phyloP scores from a whole-genome alignment of 2,888 invertebrate species.

The Entomobrya multifasciata region DNA sequence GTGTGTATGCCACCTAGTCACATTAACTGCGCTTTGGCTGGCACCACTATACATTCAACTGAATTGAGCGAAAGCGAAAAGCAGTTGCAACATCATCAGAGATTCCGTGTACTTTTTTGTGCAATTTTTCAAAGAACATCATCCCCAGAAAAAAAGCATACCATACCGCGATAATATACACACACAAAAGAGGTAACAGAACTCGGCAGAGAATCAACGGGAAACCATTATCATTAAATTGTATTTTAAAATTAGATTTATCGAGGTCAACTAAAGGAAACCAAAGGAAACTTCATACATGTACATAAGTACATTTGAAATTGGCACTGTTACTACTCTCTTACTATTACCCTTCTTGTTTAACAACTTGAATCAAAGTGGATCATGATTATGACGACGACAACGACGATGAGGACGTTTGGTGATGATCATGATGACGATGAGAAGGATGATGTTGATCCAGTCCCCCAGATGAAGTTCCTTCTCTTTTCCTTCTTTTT shows the following conservation, averaged over 20 bases:
- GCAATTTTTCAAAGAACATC: not conserved
- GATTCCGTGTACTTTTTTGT: too few relatives aligned
- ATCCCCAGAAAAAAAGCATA: not conserved
- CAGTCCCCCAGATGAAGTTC: slow-evolving; percentile 24
- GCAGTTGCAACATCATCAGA: too few relatives aligned
- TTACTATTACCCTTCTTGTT: not conserved
- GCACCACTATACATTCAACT: too few relatives aligned
- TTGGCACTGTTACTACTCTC: slow-evolving; percentile 30
- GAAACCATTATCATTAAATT: slow-evolving; percentile 74
- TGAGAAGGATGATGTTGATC: not conserved
- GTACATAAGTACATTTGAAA: slow-evolving; percentile 40
- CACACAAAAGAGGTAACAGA: slow-evolving; percentile 7
- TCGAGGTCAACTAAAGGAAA: slow-evolving; percentile 46
- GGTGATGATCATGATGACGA: not conserved
- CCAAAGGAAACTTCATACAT: not conserved
- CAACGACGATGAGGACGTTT: not conserved
- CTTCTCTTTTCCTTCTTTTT: not conserved
- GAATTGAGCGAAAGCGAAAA: too few relatives aligned
- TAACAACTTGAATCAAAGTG: slow-evolving; percentile 20
- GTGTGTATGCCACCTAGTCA: too few relatives aligned
- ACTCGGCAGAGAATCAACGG: slow-evolving; percentile 33
- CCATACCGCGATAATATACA: too few relatives aligned
- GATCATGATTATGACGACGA: slow-evolving; percentile 4
- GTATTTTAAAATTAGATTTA: slow-evolving; percentile 78
- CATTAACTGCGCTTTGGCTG: too few relatives aligned